These are phyloP conservation scores for Zelostemma sp. DNA, from an alignment of 1,140 invertebrate genomes.

Conservation along the genomic window DNA sequence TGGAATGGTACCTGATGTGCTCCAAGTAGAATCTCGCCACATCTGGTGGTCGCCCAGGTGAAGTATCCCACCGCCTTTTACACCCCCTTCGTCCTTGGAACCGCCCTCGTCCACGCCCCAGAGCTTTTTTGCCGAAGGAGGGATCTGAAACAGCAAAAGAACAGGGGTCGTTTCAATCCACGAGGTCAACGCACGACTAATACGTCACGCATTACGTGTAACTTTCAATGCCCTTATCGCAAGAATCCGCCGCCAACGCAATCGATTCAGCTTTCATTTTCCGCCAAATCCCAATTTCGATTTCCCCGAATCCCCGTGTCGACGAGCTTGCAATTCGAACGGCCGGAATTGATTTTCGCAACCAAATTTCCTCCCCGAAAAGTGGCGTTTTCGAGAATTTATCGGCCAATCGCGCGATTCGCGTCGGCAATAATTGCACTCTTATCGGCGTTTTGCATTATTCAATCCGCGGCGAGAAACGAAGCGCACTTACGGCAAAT, in stretches of 20 bases:
- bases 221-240: background rate
- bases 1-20: slow-evolving; percentile 77
- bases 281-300: no score
- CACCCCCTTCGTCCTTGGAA: slow-evolving; percentile 75
- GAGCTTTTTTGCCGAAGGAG: slow-evolving; percentile 87
- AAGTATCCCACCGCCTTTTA: slow-evolving; percentile 76
- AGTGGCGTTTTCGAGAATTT: no score
- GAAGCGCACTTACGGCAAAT: no score
- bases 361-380: no score
- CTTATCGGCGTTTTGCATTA: no score
- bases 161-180: slow-evolving; percentile 38
- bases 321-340: no score
- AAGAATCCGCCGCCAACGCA: background rate
- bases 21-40: slow-evolving; percentile 90
- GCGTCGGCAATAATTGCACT: no score
- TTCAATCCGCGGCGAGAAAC: no score
- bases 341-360: no score
- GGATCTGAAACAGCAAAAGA: slow-evolving; percentile 77
- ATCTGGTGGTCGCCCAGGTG: slow-evolving; percentile 86
- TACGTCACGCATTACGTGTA: slow-evolving; percentile 13
- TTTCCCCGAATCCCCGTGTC: no score
- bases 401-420: no score
- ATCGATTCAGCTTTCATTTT: background rate
- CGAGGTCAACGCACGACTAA: slow-evolving; percentile 16
- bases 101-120: slow-evolving; percentile 85